phyloP scores from a whole-genome alignment of 2,888 invertebrate genomes.

The Rutpela maculata region DNA sequence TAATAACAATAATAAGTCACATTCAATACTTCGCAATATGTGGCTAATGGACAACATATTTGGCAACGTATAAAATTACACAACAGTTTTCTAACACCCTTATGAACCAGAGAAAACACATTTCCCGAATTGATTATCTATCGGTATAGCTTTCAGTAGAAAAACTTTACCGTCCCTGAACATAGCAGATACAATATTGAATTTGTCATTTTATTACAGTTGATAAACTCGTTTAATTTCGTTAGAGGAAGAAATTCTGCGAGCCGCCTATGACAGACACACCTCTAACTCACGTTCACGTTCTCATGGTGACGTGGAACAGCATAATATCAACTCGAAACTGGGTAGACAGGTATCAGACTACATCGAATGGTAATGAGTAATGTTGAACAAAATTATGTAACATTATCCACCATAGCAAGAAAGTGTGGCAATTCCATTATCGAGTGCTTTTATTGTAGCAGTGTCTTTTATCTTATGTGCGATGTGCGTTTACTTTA shows the following conservation, averaged over 20 bases:
- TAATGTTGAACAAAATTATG: slow-evolving; percentile 30
- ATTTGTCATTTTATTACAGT: not conserved
- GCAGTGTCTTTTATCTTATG: not conserved
- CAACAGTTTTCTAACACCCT: not conserved
- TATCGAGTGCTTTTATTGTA: not conserved
- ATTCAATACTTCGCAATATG: not conserved
- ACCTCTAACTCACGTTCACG: slow-evolving; percentile 37
- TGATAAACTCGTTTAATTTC: slow-evolving; percentile 18
- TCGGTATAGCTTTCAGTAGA: not conserved
- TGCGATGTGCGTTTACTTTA: not conserved
- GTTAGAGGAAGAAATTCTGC: not conserved
- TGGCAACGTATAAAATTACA: not conserved
- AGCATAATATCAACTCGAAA: slow-evolving; percentile 24
- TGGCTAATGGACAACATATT: not conserved
- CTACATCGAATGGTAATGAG: slow-evolving; percentile 22
- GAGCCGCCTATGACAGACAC: slow-evolving; percentile 20
- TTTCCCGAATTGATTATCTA: not conserved
- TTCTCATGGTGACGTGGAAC: slow-evolving; percentile 25
- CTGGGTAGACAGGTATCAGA: slow-evolving; percentile 37
- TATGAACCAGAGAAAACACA: not conserved
- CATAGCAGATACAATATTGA: not conserved
- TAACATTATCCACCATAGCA: slow-evolving; percentile 21
- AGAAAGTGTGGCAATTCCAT: slow-evolving; percentile 14
- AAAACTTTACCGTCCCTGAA: not conserved
- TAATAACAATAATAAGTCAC: not conserved